Evolutionary conservation across 2,797 vertebrate species (phyloP), one percentile per base, ranked within the genome.

Genomic region (Anabas testudineus): DNA sequence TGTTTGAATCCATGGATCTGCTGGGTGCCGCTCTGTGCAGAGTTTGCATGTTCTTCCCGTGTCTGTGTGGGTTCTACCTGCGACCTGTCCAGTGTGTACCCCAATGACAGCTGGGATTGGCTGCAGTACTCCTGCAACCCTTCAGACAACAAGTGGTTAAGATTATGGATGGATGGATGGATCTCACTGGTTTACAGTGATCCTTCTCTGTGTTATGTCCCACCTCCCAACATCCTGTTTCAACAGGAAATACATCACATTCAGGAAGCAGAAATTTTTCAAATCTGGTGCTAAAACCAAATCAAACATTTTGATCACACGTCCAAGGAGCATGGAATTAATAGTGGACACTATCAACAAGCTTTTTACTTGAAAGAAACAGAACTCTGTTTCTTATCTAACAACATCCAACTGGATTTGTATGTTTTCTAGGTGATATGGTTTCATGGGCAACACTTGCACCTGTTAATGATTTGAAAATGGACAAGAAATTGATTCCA

Each of bases 391-490:
- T 64, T 57, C 74, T 16, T 15, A 30, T 51, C 61, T 19, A 14
- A 72, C 57, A 54, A 2, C 65, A 53, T 30, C 26, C 28, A 30
- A 2, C 21, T 24, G 55, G 59, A 47, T 72, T 52, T 46, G 3
- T 42, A 49, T 6, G 1, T 55, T 46, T 55, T 15, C 13, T 34
- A 30, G 8, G 16, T 6, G 47, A 61, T 64, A 51, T 13, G 34
- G 61, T 64, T 58, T 58, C 19, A 36, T 3, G 18, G 54, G 18
- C 15, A 37, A 37, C 41, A 58, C 55, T 78, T 72, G 13, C 79
- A 84, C 83, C 81, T 83, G 87, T 15, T 74, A 67, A 54, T 59
- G 72, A 82, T 88, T 81, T 83, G 65, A 79, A 36, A 82, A 59
- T 55, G 74, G 54, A 83, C 63, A 74, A 55, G 22, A 75, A 77